phyloP scores from a whole-genome alignment of 2,113 vertebrate genomes.

The Solea senegalensis region DNA sequence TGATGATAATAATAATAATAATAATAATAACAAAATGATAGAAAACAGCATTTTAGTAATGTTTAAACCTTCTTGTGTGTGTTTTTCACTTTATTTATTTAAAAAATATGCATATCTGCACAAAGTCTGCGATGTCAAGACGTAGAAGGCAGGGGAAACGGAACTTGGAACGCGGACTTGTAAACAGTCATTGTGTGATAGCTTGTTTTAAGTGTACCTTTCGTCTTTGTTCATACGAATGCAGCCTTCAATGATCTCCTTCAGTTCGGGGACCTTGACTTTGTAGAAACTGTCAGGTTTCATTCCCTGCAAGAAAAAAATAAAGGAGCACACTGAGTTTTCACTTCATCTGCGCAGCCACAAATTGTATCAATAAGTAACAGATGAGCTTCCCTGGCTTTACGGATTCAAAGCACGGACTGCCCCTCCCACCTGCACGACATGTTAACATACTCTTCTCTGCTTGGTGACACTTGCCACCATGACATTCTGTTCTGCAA shows the following conservation, averaged over 20 bases:
- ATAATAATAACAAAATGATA: too few species aligned
- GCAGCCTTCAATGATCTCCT: conserved; percentile 98
- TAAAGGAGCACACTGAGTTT: background rate
- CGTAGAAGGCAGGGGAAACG: too few species aligned
- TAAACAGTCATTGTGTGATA: background rate
- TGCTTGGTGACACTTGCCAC: conserved; percentile 37
- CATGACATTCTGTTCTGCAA: conserved; percentile 41
- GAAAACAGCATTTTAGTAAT: too few species aligned
- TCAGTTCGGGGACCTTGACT: conserved; percentile 95
- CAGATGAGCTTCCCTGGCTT: background rate
- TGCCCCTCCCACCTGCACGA: conserved; percentile 14
- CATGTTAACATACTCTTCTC: background rate
- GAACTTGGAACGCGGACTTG: too few species aligned
- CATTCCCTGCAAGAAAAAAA: conserved; percentile 85
- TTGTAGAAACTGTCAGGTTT: conserved; percentile 98
- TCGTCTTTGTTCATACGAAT: conserved; percentile 95
- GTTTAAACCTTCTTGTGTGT: too few species aligned
- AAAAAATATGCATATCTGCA: too few species aligned
- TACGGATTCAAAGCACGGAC: background rate
- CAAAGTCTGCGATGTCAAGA: too few species aligned
- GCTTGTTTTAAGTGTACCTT: conserved; percentile 80
- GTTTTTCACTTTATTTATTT: too few species aligned
- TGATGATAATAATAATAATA: too few species aligned
- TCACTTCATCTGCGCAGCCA: background rate
- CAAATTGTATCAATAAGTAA: background rate